Conservation (phyloP, 2,888 invertebrate genomes). For the Apotomis turbidana region DNA sequence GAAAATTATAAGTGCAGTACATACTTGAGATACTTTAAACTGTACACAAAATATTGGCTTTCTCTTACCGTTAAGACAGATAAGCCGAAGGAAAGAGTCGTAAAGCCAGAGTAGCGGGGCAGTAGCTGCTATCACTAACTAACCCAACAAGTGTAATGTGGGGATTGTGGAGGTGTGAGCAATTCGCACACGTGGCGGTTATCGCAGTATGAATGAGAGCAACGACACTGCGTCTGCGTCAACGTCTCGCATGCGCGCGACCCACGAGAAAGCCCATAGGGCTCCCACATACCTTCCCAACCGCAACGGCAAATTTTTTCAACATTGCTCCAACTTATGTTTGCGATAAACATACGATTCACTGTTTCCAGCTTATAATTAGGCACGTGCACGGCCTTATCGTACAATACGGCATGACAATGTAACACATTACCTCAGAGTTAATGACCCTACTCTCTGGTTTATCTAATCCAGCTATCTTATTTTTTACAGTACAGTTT, state of each 20-base stretch:
- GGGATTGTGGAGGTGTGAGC: background rate
- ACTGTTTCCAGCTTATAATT: too few species aligned
- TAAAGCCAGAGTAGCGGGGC: background rate
- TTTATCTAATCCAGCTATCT: too few species aligned
- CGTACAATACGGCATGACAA: background rate
- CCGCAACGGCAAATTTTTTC: too few species aligned
- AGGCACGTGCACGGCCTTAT: too few species aligned
- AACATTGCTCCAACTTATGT: too few species aligned
- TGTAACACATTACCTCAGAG: background rate
- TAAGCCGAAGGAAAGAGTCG: slow-evolving; percentile 18
- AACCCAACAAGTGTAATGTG: background rate
- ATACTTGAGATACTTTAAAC: slow-evolving; percentile 9
- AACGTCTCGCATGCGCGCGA: background rate
- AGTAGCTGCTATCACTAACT: slow-evolving; percentile 5
- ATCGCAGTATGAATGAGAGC: background rate
- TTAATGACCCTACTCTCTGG: background rate
- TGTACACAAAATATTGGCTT: slow-evolving; percentile 31
- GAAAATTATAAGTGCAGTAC: slow-evolving; percentile 22
- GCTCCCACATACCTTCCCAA: background rate
- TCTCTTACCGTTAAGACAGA: slow-evolving; percentile 36
- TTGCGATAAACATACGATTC: too few species aligned
- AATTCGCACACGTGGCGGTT: slow-evolving; percentile 7
- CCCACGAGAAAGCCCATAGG: background rate
- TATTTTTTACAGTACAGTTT: too few species aligned
- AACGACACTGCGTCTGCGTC: background rate